Base-by-base conservation (phyloP, 1,140 invertebrate species). In the Dreissena rostriformis region DNA sequence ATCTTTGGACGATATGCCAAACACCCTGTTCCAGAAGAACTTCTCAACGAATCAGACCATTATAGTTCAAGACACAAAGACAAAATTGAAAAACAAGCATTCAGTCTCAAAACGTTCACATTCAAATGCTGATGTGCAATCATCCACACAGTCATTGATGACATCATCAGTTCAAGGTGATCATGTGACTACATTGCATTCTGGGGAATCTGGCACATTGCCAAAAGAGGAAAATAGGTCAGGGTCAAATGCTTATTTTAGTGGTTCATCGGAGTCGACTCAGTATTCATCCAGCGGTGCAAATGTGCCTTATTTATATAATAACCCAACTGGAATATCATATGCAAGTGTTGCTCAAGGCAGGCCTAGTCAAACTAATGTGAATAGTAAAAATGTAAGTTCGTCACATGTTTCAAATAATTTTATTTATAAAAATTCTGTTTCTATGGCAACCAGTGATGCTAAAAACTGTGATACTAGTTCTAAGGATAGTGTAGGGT, bases 1-100 rank as follows among this genome's bases (percentile, higher is more conserved):
- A 24, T 90, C 89, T 6, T 68, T 91, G 53, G 84, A 77, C 39
- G 88, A 91, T 53, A 76, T 75, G 57, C 88, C 90, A 52, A 89
- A 86, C 63, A 49, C 87, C 8, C 77, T 91, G 28, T 91, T 71
- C 52, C 82, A 72, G n/a, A 71, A 67, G 61, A 68, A 65, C 0
- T 49, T 39, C 39, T 55, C 70, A 6, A 65, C 70, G 1, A 29
- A 73, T 24, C 63, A 76, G 29, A 63, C 63, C 26, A 26, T 74
- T 39, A 39, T 39, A 39, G 39, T 2, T 39, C 39, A 39, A 39
- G 39, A 39, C 39, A 74, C 71, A 86, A 86, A 8, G 83, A 87
- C 77, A 83, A 75, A 19, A 87, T 86, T 67, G 17, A 17, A 49
- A 84, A 86, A 15, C 87, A 22, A 53, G 15, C 4, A 63, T 26